These are phyloP conservation scores for Rhombomys opimus DNA, from an alignment of 2,113 vertebrate species.

Conservation along the genomic window DNA sequence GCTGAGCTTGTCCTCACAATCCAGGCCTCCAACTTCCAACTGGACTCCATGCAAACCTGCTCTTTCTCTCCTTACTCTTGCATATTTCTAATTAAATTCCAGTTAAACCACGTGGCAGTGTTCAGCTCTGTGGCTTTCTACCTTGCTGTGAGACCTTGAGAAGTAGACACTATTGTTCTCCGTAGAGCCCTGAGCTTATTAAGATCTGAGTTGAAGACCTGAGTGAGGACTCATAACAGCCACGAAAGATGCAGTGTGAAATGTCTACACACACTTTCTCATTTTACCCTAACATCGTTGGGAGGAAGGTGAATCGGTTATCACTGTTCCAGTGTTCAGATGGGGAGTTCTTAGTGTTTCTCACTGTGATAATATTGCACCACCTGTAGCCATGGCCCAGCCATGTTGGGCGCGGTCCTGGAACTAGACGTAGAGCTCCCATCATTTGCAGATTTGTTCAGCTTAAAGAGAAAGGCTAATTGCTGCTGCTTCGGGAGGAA, in stretches of 20 bases:
- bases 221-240: constrained; percentile 21
- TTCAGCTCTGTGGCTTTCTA: neutral
- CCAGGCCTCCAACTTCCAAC: neutral
- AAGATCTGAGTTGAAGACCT: constrained; percentile 1
- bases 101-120: neutral
- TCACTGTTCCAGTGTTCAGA: constrained; percentile 23
- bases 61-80: neutral
- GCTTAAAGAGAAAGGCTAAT: neutral
- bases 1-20: neutral
- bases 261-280: neutral
- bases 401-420: neutral
- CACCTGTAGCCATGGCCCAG: neutral
- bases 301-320: neutral
- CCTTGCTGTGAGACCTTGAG: neutral
- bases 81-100: neutral
- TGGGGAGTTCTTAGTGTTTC: constrained; percentile 11
- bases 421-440: neutral
- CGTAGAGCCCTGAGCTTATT: constrained; percentile 1
- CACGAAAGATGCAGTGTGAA: constrained; percentile 15
- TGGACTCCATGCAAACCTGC: neutral
- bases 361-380: neutral
- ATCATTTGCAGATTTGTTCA: neutral
- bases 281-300: constrained; percentile 16
- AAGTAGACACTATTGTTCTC: neutral
- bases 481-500: neutral